phyloP scores from a whole-genome alignment of 2,113 vertebrate species.

The Alouatta palliata region DNA sequence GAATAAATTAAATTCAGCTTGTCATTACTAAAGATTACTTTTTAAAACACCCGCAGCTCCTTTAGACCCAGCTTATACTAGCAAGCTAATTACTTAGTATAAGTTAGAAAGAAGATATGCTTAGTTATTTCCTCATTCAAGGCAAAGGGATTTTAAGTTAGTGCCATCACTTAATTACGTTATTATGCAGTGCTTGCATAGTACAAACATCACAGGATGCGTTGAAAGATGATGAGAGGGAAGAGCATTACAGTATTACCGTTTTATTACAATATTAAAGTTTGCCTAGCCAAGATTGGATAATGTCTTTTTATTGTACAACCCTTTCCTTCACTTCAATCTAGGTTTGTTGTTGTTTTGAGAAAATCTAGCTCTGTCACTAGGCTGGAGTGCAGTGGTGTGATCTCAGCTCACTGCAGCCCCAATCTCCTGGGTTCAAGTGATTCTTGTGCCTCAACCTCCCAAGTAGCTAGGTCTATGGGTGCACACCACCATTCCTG shows the following conservation, averaged over 20 bases:
- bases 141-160: constrained; percentile 10
- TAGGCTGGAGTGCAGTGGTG: too few species aligned
- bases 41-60: not conserved
- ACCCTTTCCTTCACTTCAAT: not conserved
- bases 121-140: constrained; percentile 11
- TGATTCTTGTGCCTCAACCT: too few species aligned
- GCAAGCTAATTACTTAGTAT: constrained; percentile 29
- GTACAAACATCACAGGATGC: too few species aligned
- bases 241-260: too few species aligned
- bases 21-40: constrained; percentile 16
- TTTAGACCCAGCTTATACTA: not conserved
- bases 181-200: not conserved
- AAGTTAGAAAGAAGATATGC: not conserved
- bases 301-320: not conserved
- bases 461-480: too few species aligned
- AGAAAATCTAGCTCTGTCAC: too few species aligned
- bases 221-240: too few species aligned
- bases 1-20: constrained; percentile 10
- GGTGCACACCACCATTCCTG: too few species aligned
- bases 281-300: not conserved
- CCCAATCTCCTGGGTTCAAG: too few species aligned
- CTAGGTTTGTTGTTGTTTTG: not conserved
- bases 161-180: not conserved
- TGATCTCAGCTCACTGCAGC: too few species aligned
- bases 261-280: not conserved